These are phyloP conservation scores for Pollenia griseotomentosa DNA, from an alignment of 2,888 invertebrate species.

Conservation along the genomic window DNA sequence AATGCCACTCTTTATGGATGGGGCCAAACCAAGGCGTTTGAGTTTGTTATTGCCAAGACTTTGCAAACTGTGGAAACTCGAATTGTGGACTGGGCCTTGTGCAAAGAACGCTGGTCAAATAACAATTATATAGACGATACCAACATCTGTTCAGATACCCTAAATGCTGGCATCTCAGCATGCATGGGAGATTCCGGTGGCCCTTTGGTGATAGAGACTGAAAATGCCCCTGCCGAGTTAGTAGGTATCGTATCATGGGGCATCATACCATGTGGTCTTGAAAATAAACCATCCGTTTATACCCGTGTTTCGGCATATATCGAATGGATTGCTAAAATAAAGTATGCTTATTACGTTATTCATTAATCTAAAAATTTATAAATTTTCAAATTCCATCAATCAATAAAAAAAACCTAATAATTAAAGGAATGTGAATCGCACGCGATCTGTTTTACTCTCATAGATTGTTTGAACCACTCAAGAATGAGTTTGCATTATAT, in stretches of 20 bases:
- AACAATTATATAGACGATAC: constrained; percentile 77
- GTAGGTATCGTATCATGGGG: constrained; percentile 86
- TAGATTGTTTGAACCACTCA: too few species aligned
- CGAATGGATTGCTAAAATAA: constrained; percentile 81
- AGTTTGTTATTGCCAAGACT: constrained; percentile 76
- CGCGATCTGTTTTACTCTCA: too few species aligned
- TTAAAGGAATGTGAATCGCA: too few species aligned
- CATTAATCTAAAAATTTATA: constrained; percentile 75
- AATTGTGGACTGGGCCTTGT: constrained; percentile 77
- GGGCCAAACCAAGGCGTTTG: constrained; percentile 82
- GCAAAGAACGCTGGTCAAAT: constrained; percentile 76
- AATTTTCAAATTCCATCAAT: background rate
- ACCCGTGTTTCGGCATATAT: constrained; percentile 84
- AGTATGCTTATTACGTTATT: constrained; percentile 78
- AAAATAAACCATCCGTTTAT: constrained; percentile 84
- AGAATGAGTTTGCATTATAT: too few species aligned
- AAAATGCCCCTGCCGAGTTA: constrained; percentile 76
- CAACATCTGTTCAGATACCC: constrained; percentile 85
- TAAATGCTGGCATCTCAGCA: constrained; percentile 83
- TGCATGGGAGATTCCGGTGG: constrained; percentile 84
- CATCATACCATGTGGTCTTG: constrained; percentile 84
- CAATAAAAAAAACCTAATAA: background rate
- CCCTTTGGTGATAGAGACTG: constrained; percentile 79
- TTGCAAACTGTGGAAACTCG: constrained; percentile 80
- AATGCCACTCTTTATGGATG: constrained; percentile 84